Evolutionary conservation across 2,888 invertebrate genomes (phyloP).

Genomic region (Pseudoips prasinana): DNA sequence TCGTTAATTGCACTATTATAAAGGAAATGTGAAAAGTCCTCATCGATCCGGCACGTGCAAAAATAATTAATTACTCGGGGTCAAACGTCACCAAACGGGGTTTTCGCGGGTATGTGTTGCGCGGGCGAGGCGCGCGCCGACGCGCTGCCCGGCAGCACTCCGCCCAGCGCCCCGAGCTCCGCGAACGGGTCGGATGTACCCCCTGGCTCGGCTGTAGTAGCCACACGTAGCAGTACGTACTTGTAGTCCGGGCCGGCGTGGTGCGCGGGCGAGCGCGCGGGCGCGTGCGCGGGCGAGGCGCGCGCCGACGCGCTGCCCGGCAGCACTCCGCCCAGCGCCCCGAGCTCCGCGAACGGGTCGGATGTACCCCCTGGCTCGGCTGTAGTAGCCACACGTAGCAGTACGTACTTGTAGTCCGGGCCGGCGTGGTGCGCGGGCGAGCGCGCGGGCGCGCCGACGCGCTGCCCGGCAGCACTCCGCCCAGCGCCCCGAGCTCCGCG

Average conservation of each 20-base stretch:
- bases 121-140: slow-evolving; percentile 61
- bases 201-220: slow-evolving; percentile 47
- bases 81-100: no score
- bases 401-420: slow-evolving; percentile 71
- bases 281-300: slow-evolving; percentile 62
- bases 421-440: slow-evolving; percentile 74
- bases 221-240: no score
- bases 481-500: slow-evolving; percentile 84
- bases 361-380: slow-evolving; percentile 43
- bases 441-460: slow-evolving; percentile 46
- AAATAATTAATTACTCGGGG: no score
- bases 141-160: slow-evolving; percentile 2
- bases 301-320: slow-evolving; percentile 37
- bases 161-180: slow-evolving; percentile 81
- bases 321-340: slow-evolving; percentile 46
- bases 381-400: no score
- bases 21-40: no score
- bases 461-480: slow-evolving; percentile 15
- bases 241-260: slow-evolving; percentile 77
- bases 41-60: no score
- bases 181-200: slow-evolving; percentile 85
- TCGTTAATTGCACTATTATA: no score
- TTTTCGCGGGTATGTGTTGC: slow-evolving; percentile 54
- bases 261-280: slow-evolving; percentile 63
- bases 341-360: slow-evolving; percentile 90